Evolutionary conservation across 2,113 vertebrate genomes (phyloP), one percentile per base, ranked within the genome.

Genomic region (Engystomops pustulosus): DNA sequence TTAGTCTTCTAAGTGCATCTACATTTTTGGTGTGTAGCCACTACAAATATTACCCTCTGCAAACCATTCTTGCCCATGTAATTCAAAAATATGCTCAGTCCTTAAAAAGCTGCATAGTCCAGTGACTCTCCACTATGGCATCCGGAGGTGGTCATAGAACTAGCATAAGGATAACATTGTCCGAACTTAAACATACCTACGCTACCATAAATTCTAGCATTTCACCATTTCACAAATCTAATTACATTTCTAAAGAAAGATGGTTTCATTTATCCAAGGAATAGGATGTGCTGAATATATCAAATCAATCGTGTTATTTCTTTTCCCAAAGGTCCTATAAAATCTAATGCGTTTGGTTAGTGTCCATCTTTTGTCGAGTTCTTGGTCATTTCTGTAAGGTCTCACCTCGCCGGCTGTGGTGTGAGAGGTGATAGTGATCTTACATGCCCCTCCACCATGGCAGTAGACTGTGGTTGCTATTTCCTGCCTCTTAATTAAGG

Each of bases 341-440:
- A 34, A 18, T 34, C n/a, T n/a, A 67, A 18, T 0, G 2, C 23
- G 17, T 6, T 2, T 7, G 27, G 23, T 60, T 32, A 2, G 4
- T 65, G 0, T n/a, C n/a, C n/a, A n/a, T n/a, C n/a, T n/a, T 1
- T 25, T 34, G 14, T 8, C 6, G 60, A 34, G 4, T 2, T 32
- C 14, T 65, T 17, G 27, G 25, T 2, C 15, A 32, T 2, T 18
- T 67, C 27, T 32, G 27, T 12, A 11, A 23, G 34, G 23, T 3
- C 93, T 92, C 88, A 99, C 98, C 98, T 99, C 97, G 86, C 98
- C 98, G 0, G 98, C 98, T 0, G 97, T 98, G 23, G 98, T 99
- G 91, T 99, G 98, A 0, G 98, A 98, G 92, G 94, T 96, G 90
- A 99, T 95, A 60, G 95, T 96, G 89, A 99, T 99, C 90, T 98